Evolutionary conservation across 1,140 invertebrate genomes (phyloP).

Genomic region (Cardiocondyla obscurior): DNA sequence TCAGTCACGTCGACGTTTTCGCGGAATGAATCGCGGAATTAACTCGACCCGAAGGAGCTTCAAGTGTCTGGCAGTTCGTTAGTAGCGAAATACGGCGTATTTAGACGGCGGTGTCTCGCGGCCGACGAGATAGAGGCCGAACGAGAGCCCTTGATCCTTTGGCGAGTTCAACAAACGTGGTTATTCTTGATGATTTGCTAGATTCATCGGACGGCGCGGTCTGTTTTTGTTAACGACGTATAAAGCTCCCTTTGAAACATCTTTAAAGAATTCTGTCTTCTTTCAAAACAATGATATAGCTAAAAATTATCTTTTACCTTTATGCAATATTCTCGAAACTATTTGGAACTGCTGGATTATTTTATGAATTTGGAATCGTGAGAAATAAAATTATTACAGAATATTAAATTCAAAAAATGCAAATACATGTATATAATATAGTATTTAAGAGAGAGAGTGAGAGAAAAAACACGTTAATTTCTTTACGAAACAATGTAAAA

Average conservation of each 20-base stretch:
- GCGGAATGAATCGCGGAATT: constrained; percentile 44
- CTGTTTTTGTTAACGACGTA: constrained; percentile 15
- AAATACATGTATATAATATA: not conserved
- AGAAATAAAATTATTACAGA: not conserved
- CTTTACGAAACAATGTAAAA: not conserved
- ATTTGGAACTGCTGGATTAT: not conserved
- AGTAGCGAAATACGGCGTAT: constrained; percentile 58
- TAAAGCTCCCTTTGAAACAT: constrained; percentile 1
- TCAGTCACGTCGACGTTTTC: constrained; percentile 23
- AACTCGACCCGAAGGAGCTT: constrained; percentile 38
- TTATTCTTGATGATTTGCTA: constrained; percentile 57
- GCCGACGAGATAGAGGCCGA: constrained; percentile 23
- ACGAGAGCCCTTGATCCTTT: constrained; percentile 62
- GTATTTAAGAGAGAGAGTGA: no score
- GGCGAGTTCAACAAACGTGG: constrained; percentile 59
- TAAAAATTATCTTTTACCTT: not conserved
- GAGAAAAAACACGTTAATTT: not conserved
- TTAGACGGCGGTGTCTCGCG: constrained; percentile 27
- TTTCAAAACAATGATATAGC: constrained; percentile 8
- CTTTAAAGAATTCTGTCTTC: not conserved
- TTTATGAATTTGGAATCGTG: not conserved
- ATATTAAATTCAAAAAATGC: not conserved
- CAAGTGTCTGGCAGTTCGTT: constrained; percentile 61
- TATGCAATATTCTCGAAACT: not conserved
- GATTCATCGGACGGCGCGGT: constrained; percentile 12